A percentile compares a stretch with the other conserved stretches of the same genome.
phyloP scores from a whole-genome alignment of 2,888 invertebrate genomes.

The Laspeyria flexula region DNA sequence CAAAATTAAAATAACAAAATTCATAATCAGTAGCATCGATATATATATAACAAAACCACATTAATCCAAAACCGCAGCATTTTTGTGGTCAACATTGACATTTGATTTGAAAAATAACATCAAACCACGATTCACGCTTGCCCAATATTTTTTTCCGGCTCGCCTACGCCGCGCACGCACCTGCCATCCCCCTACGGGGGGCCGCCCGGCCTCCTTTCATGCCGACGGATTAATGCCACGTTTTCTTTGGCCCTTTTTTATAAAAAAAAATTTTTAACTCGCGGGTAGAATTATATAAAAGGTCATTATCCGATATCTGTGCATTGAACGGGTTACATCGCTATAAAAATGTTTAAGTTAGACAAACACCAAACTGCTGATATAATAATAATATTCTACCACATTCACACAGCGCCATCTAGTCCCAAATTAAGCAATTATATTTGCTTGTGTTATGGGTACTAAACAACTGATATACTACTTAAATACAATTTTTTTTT shows the following conservation, averaged over 20 bases:
- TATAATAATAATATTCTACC: no score
- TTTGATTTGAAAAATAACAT: neutral
- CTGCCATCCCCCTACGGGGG: constrained; percentile 74
- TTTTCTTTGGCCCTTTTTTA: constrained; percentile 52
- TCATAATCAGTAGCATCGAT: neutral
- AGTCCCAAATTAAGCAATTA: no score
- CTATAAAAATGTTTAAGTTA: constrained; percentile 1
- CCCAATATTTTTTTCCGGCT: constrained; percentile 35
- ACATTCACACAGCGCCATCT: no score
- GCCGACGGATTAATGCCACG: constrained; percentile 77
- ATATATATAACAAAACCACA: neutral
- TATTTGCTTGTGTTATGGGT: no score
- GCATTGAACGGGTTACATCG: neutral
- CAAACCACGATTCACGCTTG: constrained; percentile 41
- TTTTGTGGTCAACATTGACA: neutral
- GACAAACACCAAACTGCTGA: neutral
- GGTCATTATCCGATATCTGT: constrained; percentile 9
- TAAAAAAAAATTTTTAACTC: constrained; percentile 45
- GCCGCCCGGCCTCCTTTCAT: constrained; percentile 57
- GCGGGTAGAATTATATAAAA: constrained; percentile 26
- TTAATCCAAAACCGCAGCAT: no score
- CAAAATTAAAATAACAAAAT: no score
- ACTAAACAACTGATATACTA: no score
- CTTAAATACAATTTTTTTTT: no score
- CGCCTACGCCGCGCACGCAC: constrained; percentile 63